Percentiles rank a stretch among this genome's conserved stretches.
These are phyloP conservation scores for Peribatodes rhomboidaria DNA, from an alignment of 2,888 invertebrate species.

Conservation along the genomic window DNA sequence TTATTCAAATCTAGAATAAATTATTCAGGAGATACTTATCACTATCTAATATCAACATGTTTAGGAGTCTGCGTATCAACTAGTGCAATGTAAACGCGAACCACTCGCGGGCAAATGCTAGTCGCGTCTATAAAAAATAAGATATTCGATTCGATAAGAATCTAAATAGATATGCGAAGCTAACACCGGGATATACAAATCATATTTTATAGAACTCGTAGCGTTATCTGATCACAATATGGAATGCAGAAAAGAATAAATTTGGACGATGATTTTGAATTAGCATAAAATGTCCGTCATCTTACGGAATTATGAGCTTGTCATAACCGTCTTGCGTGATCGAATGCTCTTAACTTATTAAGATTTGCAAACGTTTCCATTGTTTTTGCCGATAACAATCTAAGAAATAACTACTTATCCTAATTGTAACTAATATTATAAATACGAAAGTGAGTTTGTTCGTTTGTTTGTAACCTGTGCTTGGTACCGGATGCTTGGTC, in stretches of 20 bases:
- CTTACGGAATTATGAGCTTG: slow-evolving; percentile 3
- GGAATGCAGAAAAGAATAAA: slow-evolving; percentile 24
- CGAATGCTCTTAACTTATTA: not conserved
- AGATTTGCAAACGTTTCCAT: not conserved
- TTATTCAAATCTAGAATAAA: not conserved
- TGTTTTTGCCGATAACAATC: too few relatives aligned
- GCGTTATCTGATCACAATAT: slow-evolving; percentile 32
- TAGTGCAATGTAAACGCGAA: slow-evolving; percentile 8
- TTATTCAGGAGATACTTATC: slow-evolving; percentile 3
- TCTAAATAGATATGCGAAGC: slow-evolving; percentile 27
- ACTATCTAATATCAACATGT: slow-evolving; percentile 1
- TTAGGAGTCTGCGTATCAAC: not conserved
- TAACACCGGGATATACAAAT: slow-evolving; percentile 26
- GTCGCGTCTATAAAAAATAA: slow-evolving; percentile 15
- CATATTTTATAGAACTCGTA: slow-evolving; percentile 31
- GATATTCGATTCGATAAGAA: slow-evolving; percentile 22
- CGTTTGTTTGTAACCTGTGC: too few relatives aligned
- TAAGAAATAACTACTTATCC: too few relatives aligned
- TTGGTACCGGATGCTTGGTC: too few relatives aligned
- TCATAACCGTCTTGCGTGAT: not conserved
- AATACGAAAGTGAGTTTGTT: too few relatives aligned
- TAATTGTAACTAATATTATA: too few relatives aligned
- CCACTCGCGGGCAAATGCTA: slow-evolving; percentile 5
- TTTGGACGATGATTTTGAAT: slow-evolving; percentile 18
- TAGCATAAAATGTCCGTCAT: slow-evolving; percentile 20